Conservation (phyloP, 1,140 invertebrate genomes). For the Caenorhabditis inopinata region DNA sequence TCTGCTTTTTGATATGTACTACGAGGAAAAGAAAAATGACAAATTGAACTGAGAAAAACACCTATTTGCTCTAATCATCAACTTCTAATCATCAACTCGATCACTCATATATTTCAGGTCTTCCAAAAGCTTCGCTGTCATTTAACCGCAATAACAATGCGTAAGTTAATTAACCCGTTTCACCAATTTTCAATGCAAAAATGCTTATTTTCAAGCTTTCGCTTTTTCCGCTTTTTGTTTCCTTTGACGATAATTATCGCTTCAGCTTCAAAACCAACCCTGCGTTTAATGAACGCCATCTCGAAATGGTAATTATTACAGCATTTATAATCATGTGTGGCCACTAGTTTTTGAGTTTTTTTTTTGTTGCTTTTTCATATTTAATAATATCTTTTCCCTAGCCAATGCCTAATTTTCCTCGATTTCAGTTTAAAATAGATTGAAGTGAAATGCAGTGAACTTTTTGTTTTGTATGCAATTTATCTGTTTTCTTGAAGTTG, state of each 20-base stretch:
- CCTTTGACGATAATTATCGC: background rate
- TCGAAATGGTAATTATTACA: slow-evolving; percentile 1
- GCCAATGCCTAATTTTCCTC: background rate
- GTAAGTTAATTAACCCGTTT: slow-evolving; percentile 12
- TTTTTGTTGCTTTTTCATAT: background rate
- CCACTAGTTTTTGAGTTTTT: background rate
- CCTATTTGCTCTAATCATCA: no score
- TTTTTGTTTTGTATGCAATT: background rate
- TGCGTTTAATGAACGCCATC: slow-evolving; percentile 6
- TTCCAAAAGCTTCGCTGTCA: slow-evolving; percentile 20
- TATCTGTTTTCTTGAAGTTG: background rate
- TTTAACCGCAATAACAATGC: slow-evolving; percentile 19
- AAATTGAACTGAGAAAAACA: no score
- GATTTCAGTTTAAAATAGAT: background rate
- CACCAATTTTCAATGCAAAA: background rate
- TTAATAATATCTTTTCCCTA: background rate
- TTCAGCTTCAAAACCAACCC: slow-evolving; percentile 30
- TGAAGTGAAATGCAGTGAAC: no score
- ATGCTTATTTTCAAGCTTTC: background rate
- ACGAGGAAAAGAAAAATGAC: no score
- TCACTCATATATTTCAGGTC: slow-evolving; percentile 1
- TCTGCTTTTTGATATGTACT: no score
- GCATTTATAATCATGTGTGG: background rate
- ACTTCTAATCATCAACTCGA: no score
- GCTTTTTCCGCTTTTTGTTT: background rate